Percentiles rank a stretch among this genome's conserved stretches.
These are phyloP conservation scores for Pteromalus puparum DNA, from an alignment of 1,140 invertebrate genomes.

Conservation along the genomic window DNA sequence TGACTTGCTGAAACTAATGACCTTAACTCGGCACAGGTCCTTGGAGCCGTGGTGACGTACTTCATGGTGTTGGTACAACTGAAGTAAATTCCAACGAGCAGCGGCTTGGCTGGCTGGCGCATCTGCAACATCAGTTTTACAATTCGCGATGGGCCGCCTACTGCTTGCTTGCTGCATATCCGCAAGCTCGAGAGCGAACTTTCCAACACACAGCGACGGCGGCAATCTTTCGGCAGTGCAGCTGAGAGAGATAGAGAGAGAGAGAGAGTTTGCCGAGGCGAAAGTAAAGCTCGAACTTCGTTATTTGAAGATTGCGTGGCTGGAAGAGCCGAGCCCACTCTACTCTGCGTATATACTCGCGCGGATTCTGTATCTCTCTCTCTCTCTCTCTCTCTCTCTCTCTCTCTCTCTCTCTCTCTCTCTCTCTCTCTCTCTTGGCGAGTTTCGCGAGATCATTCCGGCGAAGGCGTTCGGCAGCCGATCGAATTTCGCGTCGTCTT, in stretches of 20 bases:
- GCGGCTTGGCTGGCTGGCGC: not conserved
- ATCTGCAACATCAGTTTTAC: slow-evolving; percentile 36
- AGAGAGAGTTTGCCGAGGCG: not conserved
- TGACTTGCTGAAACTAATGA: slow-evolving; percentile 51
- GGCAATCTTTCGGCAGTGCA: slow-evolving; percentile 23
- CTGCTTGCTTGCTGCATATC: not conserved
- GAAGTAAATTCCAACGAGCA: slow-evolving; percentile 78
- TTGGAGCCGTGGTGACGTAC: slow-evolving; percentile 92
- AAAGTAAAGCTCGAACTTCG: slow-evolving; percentile 39
- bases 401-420: not conserved
- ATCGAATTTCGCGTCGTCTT: not conserved
- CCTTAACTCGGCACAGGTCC: slow-evolving; percentile 77
- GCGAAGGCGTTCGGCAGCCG: not conserved
- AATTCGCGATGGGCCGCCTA: slow-evolving; percentile 9
- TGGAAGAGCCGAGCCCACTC: not conserved
- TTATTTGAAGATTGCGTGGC: slow-evolving; percentile 35
- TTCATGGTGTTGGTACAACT: slow-evolving; percentile 93
- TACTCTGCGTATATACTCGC: not conserved
- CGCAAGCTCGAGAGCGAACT: not conserved
- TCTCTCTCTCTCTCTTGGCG: not conserved
- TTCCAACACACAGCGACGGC: not conserved
- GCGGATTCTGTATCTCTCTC: not conserved
- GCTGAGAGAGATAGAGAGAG: not conserved
- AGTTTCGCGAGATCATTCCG: slow-evolving; percentile 11
- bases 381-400: not conserved